These are phyloP conservation scores for Hipposideros armiger DNA, from an alignment of 2,113 vertebrate genomes.

Conservation along the genomic window DNA sequence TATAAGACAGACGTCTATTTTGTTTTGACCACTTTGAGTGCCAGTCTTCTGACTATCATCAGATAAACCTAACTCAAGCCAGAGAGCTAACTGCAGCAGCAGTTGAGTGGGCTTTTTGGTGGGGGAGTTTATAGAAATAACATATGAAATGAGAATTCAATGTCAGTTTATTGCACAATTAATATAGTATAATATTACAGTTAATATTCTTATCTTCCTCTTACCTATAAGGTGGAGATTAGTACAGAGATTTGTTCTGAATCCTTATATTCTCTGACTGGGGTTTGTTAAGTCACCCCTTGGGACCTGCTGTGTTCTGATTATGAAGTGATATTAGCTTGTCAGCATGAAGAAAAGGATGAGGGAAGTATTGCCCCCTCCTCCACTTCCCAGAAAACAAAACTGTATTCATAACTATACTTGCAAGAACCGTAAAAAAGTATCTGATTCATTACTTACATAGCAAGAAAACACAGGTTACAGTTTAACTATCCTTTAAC, in stretches of 20 bases:
- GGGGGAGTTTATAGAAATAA: neutral
- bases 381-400: neutral
- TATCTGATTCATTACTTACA: neutral
- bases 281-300: conserved; percentile 2
- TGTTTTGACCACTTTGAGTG: neutral
- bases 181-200: neutral
- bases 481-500: neutral
- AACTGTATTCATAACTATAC: neutral
- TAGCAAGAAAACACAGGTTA: neutral
- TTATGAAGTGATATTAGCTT: conserved; percentile 11
- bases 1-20: neutral
- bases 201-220: neutral
- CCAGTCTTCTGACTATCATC: neutral
- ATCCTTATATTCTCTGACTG: neutral
- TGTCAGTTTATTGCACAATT: neutral
- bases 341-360: neutral
- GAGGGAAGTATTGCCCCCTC: neutral
- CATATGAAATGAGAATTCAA: neutral
- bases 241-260: neutral
- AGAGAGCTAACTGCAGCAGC: neutral
- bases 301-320: neutral
- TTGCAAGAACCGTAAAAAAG: neutral
- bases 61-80: neutral
- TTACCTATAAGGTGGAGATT: neutral
- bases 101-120: neutral